Conservation (phyloP, 35 echinoderm and acorn worm genomes). For the Lytechinus variegatus region DNA sequence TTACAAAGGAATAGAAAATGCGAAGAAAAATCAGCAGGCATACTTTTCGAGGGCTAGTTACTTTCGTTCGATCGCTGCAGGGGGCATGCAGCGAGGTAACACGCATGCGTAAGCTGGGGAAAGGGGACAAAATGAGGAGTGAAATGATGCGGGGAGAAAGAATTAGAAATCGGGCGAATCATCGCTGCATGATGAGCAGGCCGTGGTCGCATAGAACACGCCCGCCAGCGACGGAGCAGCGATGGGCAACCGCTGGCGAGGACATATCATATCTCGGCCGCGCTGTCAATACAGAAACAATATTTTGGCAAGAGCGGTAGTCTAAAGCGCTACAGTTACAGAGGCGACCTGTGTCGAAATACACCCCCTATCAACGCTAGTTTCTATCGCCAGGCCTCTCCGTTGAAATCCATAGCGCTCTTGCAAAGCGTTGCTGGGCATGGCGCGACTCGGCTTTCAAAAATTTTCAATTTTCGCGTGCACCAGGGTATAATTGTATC, state of each 20-base stretch:
- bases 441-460: constrained; percentile 42
- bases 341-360: constrained; percentile 46
- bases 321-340: constrained; percentile 54
- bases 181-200: constrained; percentile 23
- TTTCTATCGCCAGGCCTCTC: constrained; percentile 34
- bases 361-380: constrained; percentile 53
- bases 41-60: constrained; percentile 22
- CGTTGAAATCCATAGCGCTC: constrained; percentile 46
- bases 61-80: constrained; percentile 33
- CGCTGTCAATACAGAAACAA: constrained; percentile 55
- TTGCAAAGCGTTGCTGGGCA: constrained; percentile 48
- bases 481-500: constrained; percentile 55
- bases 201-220: neutral
- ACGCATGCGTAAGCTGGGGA: constrained; percentile 15
- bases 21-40: constrained; percentile 39
- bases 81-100: constrained; percentile 6
- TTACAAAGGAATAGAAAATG: constrained; percentile 43
- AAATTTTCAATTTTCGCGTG: constrained; percentile 55
- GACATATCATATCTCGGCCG: constrained; percentile 57
- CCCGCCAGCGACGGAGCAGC: constrained; percentile 32
- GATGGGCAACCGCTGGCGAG: constrained; percentile 19
- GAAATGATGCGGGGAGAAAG: constrained; percentile 1
- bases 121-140: neutral
- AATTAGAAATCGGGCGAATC: constrained; percentile 14
- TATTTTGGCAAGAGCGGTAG: constrained; percentile 53